Base-by-base conservation (phyloP, 2,888 invertebrate genomes). In the Chymomyza amoena region DNA sequence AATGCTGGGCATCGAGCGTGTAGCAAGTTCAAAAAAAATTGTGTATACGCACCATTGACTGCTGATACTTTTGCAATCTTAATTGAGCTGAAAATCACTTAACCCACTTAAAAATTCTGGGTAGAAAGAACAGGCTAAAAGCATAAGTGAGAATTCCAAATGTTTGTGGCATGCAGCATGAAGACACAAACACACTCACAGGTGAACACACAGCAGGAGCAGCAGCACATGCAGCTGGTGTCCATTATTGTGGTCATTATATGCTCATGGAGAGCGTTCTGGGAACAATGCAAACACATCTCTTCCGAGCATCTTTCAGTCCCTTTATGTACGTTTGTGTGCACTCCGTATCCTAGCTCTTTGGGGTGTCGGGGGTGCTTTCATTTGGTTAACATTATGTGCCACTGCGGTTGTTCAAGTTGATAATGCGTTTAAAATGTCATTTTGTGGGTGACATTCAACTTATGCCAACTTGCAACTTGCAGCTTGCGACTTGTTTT, bases 21-120 rank as follows among this genome's bases (percentile, higher is more conserved):
- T 16, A 51, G 28, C 15, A 65, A 65, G 69, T 61, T 64, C 68
- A 68, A 64, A 76, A 74, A n/a, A 66, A 52, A 66, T 60, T 72
- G 73, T 80, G 76, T 71, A 79, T 77, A 75, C 87, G 80, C 78
- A 70, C 87, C 83, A 76, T 84, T 75, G 80, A 64, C 57, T 61
- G 57, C 63, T 67, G 45, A 72, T 66, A 57, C 70, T 72, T 70
- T 69, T 69, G 84, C 86, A 78, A 76, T 87, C 82, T 81, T 88
- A 88, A 83, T 83, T 88, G 89, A 87, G 82, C 82, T 77, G 80
- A 83, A 87, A 88, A 83, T 83, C 88, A 88, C 82, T 88, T 88
- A 87, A 74, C 82, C 84, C 73, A 87, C 71, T 79, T 84, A 65
- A 73, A 77, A 69, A 62, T 57, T 54, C 32, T 20, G 20, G 13